A percentile compares a stretch with the other conserved stretches of the same genome.
Conservation (phyloP, 1,140 invertebrate genomes). For the Lethrus apterus region DNA sequence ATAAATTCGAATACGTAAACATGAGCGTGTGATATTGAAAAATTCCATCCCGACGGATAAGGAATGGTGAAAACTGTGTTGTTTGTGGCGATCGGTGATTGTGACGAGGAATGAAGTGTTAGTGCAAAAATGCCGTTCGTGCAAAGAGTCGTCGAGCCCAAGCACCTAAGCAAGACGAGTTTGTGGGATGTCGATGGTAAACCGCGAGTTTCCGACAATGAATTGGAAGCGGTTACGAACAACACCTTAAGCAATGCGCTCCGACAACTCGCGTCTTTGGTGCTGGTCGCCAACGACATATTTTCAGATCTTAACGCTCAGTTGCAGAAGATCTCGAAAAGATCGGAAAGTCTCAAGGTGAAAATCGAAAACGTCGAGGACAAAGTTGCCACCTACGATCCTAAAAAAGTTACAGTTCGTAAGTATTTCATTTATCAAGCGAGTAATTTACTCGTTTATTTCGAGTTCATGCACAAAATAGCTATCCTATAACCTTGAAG, state of each 20-base stretch:
- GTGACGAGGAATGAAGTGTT: no score
- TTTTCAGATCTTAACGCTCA: conserved; percentile 65
- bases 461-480: no score
- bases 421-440: no score
- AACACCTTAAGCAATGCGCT: conserved; percentile 68
- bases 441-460: no score
- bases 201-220: conserved; percentile 54
- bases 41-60: no score
- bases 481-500: no score
- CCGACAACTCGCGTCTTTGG: conserved; percentile 68
- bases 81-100: no score
- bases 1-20: no score
- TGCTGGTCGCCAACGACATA: conserved; percentile 67
- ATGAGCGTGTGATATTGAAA: no score
- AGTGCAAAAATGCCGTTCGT: conserved; percentile 71
- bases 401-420: conserved; percentile 76
- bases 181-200: conserved; percentile 50
- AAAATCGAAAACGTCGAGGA: conserved; percentile 56
- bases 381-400: conserved; percentile 56
- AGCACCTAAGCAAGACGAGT: conserved; percentile 55
- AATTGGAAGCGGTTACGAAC: conserved; percentile 68
- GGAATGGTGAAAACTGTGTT: no score
- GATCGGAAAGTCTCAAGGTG: conserved; percentile 53
- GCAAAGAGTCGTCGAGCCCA: conserved; percentile 60
- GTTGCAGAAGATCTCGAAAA: conserved; percentile 56